These are phyloP conservation scores for Chloromyia formosa DNA, from an alignment of 2,888 invertebrate species.

Conservation along the genomic window DNA sequence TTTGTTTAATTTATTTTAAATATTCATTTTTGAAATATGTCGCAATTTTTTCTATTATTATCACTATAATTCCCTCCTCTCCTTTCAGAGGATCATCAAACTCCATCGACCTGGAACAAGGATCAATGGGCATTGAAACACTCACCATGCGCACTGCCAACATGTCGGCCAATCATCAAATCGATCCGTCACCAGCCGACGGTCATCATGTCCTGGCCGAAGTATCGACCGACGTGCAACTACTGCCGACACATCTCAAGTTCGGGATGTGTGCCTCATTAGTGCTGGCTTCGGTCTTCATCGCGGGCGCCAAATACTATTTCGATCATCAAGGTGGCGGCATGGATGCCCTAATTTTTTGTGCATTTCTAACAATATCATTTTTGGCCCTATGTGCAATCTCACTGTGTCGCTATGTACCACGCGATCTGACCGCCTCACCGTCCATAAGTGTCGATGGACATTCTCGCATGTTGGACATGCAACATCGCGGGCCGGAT, in stretches of 20 bases:
- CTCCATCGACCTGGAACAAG: constrained; percentile 53
- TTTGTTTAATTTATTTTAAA: too few species aligned
- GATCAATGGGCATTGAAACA: constrained; percentile 52
- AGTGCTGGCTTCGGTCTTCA: constrained; percentile 73
- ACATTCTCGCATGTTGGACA: constrained; percentile 46
- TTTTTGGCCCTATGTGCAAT: constrained; percentile 72
- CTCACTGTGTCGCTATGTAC: constrained; percentile 67
- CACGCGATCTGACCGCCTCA: constrained; percentile 59
- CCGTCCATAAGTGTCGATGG: constrained; percentile 61
- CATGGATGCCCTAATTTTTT: constrained; percentile 71
- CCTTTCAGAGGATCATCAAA: constrained; percentile 53
- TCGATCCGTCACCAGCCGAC: background rate
- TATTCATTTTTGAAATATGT: too few species aligned
- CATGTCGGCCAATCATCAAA: constrained; percentile 12
- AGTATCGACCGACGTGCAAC: constrained; percentile 55
- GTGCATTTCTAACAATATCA: constrained; percentile 71
- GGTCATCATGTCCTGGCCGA: constrained; percentile 37
- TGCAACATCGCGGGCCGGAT: background rate
- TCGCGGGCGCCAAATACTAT: constrained; percentile 77
- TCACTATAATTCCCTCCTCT: background rate
- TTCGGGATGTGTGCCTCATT: constrained; percentile 78
- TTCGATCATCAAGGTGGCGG: constrained; percentile 72
- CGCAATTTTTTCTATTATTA: too few species aligned
- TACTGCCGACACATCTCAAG: constrained; percentile 71
- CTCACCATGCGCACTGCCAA: constrained; percentile 50